Base-by-base conservation (phyloP, 1,140 invertebrate species). In the Trachelipus rathkii region DNA sequence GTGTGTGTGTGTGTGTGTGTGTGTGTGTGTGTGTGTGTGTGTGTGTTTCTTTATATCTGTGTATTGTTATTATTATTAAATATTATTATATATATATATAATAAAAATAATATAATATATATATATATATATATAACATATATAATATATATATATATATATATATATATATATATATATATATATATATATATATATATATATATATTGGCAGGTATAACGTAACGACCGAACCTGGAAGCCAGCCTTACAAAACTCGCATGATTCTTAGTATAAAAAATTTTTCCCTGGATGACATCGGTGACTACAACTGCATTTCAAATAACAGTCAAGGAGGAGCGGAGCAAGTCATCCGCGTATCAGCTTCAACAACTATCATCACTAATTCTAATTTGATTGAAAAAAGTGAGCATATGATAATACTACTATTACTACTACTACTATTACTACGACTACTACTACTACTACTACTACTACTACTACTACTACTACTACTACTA, bases 261-360 rank as follows among this genome's bases (percentile, higher is more conserved):
- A 90, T 97, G 91, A 88, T 89, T 71, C 86, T 97, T 74, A 91
- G 89, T 50, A 93, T 97, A 76, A 87, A 89, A 44, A 89, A 91
- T 82, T 88, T 97, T 60, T 89, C 92, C 71, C 87, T 88, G 77
- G 87, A 89, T 23, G 95, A 98, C 84, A 89, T 92, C 46, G 95
- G 95, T n/a, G 90, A 90, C 0, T 97, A 96, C 86, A 88, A 93
- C 83, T 97, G 96, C 83, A 91, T 95, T 67, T 94, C 95, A 9
- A 95, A 95, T 83, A 98, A 97, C 87, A 93, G 92, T 7, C 87
- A 96, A 5, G 95, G 95, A 4, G 93, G 92, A 83, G 93, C 94
- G 24, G 93, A 95, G 82, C 93, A 93, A 84, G 91, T 89, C 77
- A 95, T 97, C 84, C 21, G 84, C 44, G 74, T 81, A 10, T 78